Percentiles rank a stretch among this genome's conserved stretches.
Conservation (phyloP, 53 echinoderm and acorn worm genomes). For the Holothuria scabra region DNA sequence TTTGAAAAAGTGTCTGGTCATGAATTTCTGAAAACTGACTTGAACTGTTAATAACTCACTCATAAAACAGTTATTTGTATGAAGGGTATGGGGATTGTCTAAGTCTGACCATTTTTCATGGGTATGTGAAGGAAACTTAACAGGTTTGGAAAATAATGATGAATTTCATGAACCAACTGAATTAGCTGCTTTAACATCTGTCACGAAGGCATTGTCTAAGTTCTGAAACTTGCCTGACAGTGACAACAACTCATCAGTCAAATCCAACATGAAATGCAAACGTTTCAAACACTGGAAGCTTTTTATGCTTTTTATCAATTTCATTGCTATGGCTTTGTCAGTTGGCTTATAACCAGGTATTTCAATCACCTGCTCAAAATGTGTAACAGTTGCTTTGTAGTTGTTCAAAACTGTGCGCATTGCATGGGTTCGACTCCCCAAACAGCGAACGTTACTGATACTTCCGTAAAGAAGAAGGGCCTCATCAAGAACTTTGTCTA, state of each 20-base stretch:
- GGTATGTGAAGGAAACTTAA: no score
- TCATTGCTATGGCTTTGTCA: neutral
- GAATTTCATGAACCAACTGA: no score
- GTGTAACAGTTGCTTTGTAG: constrained; percentile 4
- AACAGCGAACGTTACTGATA: neutral
- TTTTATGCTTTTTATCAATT: neutral
- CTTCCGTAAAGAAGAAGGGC: neutral
- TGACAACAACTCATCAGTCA: neutral
- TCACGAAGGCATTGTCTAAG: neutral
- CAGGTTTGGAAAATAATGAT: no score
- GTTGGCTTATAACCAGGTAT: neutral
- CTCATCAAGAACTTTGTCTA: neutral
- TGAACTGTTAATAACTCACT: no score
- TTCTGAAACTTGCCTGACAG: neutral
- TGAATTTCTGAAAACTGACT: no score
- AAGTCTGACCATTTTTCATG: no score
- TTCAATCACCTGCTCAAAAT: constrained; percentile 7
- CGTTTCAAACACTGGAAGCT: neutral
- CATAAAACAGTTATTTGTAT: no score
- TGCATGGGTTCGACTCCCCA: neutral
- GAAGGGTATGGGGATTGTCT: no score
- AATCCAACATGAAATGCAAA: neutral
- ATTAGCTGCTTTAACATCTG: no score
- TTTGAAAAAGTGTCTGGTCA: no score
- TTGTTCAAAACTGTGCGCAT: no score